Evolutionary conservation across 2,888 invertebrate species (phyloP), one percentile per base, ranked within the genome.

Genomic region (Parnassius apollo): DNA sequence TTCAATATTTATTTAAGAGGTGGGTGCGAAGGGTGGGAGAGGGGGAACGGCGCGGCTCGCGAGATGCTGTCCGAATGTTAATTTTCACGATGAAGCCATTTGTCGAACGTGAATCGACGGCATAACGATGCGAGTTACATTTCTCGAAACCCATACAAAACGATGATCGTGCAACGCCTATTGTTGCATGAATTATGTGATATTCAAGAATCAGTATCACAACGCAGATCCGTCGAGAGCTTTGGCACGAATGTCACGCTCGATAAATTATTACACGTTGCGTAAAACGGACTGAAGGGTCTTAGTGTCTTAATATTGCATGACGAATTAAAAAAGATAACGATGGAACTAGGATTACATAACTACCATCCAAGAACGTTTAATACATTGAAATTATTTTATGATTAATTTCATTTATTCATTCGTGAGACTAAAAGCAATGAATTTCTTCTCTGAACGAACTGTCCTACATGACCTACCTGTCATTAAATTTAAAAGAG

Each of bases 31-130:
- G 67, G 68, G 70, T 70, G n/a, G 68, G 70, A 68, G 66, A 66
- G 65, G 62, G 66, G 59, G 66, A 67, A 65, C 68, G 70, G 66
- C 66, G 66, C 65, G 64, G 58, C 71, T 65, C 64, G 62, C 67
- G 72, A 76, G 84, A 85, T 84, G 88, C 86, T 83, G 82, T 67
- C 77, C 83, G 89, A 88, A 90, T 90, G 83, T 88, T 88, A 88
- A 90, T 90, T 85, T 86, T 75, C 81, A 84, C 88, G 82, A 89
- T 88, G 86, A 85, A 88, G 88, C 85, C 87, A 89, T 90, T 84
- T 76, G 78, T 74, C 71, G 82, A 74, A 89, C 89, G 90, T 88
- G 89, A 80, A 71, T 68, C 73, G 86, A 70, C 75, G 75, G 68
- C 79, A 71, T 81, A 88, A 88, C 81, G 84, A 89, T 18, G 76